These are phyloP conservation scores for Oryzaephilus surinamensis DNA, from an alignment of 1,140 invertebrate genomes.

Conservation along the genomic window DNA sequence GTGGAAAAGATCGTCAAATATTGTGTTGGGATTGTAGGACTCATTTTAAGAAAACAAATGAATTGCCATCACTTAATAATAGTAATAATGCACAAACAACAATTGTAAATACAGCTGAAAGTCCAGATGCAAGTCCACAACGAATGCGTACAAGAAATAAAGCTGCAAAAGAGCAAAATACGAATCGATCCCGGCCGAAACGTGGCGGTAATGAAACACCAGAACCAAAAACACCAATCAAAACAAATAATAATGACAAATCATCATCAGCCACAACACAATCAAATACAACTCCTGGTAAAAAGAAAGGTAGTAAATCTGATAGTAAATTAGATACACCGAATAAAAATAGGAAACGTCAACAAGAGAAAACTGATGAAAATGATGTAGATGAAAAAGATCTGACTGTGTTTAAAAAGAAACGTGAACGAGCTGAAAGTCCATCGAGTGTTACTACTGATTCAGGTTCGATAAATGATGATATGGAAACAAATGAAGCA, in stretches of 20 bases:
- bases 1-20: slow-evolving; percentile 63
- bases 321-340: slow-evolving; percentile 48
- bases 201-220: slow-evolving; percentile 61
- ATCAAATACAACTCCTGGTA: slow-evolving; percentile 39
- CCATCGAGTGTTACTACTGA: slow-evolving; percentile 72
- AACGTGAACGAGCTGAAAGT: slow-evolving; percentile 58
- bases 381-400: slow-evolving; percentile 46
- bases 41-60: slow-evolving; percentile 75
- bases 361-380: slow-evolving; percentile 44
- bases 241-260: slow-evolving; percentile 32
- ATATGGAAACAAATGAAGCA: slow-evolving; percentile 52
- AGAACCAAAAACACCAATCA: slow-evolving; percentile 49
- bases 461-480: slow-evolving; percentile 67
- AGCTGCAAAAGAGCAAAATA: slow-evolving; percentile 61
- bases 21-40: slow-evolving; percentile 74
- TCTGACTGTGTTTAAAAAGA: slow-evolving; percentile 57
- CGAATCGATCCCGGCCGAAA: slow-evolving; percentile 31
- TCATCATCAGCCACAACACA: slow-evolving; percentile 36
- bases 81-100: slow-evolving; percentile 29
- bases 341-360: slow-evolving; percentile 63
- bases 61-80: slow-evolving; percentile 52
- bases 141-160: slow-evolving; percentile 83
- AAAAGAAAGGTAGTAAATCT: slow-evolving; percentile 45
- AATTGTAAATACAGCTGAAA: slow-evolving; percentile 39
- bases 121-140: slow-evolving; percentile 68